These are phyloP conservation scores for Alcedo atthis DNA, from an alignment of 2,797 vertebrate species.

Conservation along the genomic window DNA sequence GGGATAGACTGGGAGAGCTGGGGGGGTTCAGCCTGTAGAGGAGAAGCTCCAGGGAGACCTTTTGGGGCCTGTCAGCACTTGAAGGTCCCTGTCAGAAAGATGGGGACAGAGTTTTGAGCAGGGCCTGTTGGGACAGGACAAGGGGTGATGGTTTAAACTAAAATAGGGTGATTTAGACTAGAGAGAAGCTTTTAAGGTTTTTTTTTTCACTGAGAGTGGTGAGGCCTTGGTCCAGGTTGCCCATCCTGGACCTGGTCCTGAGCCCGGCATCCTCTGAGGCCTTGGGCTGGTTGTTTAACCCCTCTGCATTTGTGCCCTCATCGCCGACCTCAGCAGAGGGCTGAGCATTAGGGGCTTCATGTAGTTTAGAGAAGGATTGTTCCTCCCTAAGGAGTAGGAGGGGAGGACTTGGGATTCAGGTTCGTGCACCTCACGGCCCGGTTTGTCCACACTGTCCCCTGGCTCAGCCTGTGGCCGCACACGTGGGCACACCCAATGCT, in stretches of 20 bases:
- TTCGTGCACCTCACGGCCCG: neutral
- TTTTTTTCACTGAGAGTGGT: neutral
- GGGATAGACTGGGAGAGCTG: neutral
- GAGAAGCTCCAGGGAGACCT: neutral
- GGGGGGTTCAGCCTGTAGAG: neutral
- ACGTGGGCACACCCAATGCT: neutral
- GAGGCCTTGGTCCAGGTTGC: neutral
- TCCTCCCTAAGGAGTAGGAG: rapidly evolving
- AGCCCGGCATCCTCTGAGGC: neutral
- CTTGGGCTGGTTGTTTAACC: neutral
- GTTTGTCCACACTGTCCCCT: neutral
- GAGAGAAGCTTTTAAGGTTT: no score
- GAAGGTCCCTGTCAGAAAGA: no score
- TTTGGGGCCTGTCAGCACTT: rapidly evolving
- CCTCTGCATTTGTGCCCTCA: neutral
- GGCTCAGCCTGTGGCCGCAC: neutral
- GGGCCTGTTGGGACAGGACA: neutral
- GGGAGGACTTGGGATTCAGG: neutral
- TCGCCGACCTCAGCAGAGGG: neutral
- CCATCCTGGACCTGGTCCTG: neutral
- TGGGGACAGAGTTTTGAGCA: neutral
- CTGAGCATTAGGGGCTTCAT: neutral
- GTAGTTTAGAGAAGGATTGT: neutral
- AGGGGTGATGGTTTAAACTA: neutral
- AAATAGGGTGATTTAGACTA: neutral